Conservation (phyloP, 2,113 vertebrate genomes). For the Climacteris rufus region DNA sequence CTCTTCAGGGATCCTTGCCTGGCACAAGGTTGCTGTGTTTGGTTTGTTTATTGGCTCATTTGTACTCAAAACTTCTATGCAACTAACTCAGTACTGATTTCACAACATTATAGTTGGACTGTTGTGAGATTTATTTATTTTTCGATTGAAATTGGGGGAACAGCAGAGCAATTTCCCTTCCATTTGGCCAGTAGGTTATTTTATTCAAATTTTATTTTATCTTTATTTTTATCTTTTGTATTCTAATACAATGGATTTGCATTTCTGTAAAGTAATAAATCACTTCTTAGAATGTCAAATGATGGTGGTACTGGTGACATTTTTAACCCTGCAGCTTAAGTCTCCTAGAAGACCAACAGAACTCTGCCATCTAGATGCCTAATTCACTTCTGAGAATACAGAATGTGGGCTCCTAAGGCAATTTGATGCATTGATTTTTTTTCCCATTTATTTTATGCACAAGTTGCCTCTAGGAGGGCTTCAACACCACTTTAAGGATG, state of each 20-base stretch:
- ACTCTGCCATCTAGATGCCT: not conserved
- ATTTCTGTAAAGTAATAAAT: not conserved
- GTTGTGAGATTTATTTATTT: not conserved
- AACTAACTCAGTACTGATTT: not conserved
- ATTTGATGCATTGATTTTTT: not conserved
- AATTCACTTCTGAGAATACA: not conserved
- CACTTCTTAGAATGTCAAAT: not conserved
- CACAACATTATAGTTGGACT: not conserved
- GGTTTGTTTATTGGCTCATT: not conserved
- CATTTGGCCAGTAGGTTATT: not conserved
- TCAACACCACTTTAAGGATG: not conserved
- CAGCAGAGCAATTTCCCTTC: not conserved
- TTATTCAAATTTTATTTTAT: not conserved
- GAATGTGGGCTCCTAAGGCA: not conserved
- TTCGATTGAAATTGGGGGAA: not conserved
- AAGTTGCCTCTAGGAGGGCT: not conserved
- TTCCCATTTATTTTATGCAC: not conserved
- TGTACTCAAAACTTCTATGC: not conserved
- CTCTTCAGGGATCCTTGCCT: not conserved
- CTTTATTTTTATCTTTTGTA: not conserved
- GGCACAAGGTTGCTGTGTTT: not conserved
- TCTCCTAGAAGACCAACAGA: not conserved
- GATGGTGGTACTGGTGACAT: not conserved
- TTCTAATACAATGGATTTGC: not conserved
- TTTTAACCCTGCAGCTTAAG: not conserved